These are phyloP conservation scores for Arctocebus calabarensis DNA, from an alignment of 2,797 vertebrate species.

Conservation along the genomic window DNA sequence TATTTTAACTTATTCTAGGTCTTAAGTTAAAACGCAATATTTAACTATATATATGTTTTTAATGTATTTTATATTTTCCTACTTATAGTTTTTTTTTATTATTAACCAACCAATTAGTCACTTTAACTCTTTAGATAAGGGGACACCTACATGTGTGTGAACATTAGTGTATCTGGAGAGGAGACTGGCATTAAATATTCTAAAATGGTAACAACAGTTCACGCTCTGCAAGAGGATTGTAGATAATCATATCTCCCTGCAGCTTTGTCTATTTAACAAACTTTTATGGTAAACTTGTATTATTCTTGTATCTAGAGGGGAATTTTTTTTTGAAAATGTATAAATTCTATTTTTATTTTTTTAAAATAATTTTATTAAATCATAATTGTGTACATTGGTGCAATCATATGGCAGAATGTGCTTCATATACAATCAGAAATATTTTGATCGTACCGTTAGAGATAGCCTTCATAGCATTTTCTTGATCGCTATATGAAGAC, in stretches of 20 bases:
- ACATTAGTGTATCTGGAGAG: not conserved
- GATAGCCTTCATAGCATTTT: too few species aligned
- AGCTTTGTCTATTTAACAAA: not conserved
- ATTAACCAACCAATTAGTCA: not conserved
- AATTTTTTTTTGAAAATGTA: too few species aligned
- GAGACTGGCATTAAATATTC: not conserved
- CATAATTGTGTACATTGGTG: too few species aligned
- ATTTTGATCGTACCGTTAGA: too few species aligned
- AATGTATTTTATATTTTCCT: not conserved
- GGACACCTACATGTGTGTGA: rapidly evolving
- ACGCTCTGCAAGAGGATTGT: not conserved
- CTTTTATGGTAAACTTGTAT: not conserved
- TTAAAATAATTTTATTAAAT: too few species aligned
- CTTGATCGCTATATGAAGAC: too few species aligned
- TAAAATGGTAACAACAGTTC: not conserved
- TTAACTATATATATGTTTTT: not conserved
- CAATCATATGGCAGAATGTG: too few species aligned
- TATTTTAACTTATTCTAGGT: not conserved
- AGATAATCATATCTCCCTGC: not conserved
- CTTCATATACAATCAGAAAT: too few species aligned
- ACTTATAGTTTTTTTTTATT: not conserved
- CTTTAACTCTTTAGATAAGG: not conserved
- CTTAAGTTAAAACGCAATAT: not conserved
- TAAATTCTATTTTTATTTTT: too few species aligned
- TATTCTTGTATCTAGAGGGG: not conserved